phyloP scores from a whole-genome alignment of 2,888 invertebrate species.

The Drosophila koepferae region DNA sequence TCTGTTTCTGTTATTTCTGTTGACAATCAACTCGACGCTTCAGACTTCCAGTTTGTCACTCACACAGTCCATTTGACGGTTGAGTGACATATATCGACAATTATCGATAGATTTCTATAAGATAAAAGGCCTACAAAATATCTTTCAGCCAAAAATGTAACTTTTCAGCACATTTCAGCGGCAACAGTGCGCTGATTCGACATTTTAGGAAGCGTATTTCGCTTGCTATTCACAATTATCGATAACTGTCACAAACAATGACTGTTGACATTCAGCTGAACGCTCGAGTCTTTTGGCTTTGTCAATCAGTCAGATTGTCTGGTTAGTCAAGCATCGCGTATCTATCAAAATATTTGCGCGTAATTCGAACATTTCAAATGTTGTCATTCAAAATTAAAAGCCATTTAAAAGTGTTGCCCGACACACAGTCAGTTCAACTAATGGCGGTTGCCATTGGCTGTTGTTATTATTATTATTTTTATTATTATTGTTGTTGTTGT shows the following conservation, averaged over 20 bases:
- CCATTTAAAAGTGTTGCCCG: slow-evolving; percentile 38
- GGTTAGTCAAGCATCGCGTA: slow-evolving; percentile 25
- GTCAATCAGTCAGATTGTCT: slow-evolving; percentile 16
- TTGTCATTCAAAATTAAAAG: slow-evolving; percentile 75
- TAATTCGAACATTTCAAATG: slow-evolving; percentile 78
- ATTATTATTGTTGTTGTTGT: slow-evolving; percentile 8
- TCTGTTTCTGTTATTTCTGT: not conserved
- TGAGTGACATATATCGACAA: not conserved
- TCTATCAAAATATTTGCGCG: slow-evolving; percentile 69
- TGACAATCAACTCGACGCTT: not conserved
- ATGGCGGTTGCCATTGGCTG: slow-evolving; percentile 59
- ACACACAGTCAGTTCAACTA: slow-evolving; percentile 36
- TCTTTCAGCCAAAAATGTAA: not conserved
- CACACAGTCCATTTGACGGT: not conserved
- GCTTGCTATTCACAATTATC: slow-evolving; percentile 15
- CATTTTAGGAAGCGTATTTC: not conserved
- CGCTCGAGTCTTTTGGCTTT: not conserved
- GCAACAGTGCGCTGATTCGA: too few relatives aligned
- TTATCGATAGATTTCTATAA: not conserved
- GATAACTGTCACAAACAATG: slow-evolving; percentile 9
- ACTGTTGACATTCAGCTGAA: slow-evolving; percentile 15
- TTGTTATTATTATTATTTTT: slow-evolving; percentile 16
- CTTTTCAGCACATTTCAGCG: not conserved
- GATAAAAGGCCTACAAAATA: not conserved
- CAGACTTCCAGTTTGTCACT: not conserved